These are phyloP conservation scores for Chaetogeoica ovagalla DNA, from an alignment of 2,888 invertebrate species.

Conservation along the genomic window DNA sequence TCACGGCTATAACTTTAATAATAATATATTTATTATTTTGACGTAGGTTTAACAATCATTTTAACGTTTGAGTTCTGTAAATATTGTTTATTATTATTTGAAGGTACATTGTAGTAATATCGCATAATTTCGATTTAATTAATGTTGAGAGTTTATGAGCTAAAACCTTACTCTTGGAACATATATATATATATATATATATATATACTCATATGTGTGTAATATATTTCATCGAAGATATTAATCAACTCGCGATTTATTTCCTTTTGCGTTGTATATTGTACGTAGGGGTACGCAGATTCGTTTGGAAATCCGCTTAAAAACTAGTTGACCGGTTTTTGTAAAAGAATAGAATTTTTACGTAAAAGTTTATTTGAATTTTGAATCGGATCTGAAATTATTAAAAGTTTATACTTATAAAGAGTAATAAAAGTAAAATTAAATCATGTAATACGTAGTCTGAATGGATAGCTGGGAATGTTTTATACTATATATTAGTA, in stretches of 20 bases:
- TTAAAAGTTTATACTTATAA: background rate
- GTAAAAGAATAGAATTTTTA: background rate
- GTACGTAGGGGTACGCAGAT: background rate
- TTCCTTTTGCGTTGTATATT: background rate
- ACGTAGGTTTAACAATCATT: background rate
- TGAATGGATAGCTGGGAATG: too few relatives aligned
- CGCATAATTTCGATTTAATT: background rate
- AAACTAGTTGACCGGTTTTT: conserved; percentile 10
- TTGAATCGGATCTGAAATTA: background rate
- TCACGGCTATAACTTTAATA: background rate
- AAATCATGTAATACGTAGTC: background rate
- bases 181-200: background rate
- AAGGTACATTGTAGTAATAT: background rate
- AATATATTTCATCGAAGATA: too few relatives aligned
- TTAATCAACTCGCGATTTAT: too few relatives aligned
- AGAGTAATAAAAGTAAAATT: background rate
- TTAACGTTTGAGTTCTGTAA: background rate
- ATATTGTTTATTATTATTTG: background rate
- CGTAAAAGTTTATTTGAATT: background rate
- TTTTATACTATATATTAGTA: background rate
- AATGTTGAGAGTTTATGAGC: background rate
- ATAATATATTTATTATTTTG: conserved; percentile 7
- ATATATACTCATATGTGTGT: background rate
- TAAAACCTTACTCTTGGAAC: background rate
- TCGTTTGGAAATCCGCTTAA: background rate